Conservation (phyloP, 2,797 vertebrate species). For the Trematomus bernacchii region DNA sequence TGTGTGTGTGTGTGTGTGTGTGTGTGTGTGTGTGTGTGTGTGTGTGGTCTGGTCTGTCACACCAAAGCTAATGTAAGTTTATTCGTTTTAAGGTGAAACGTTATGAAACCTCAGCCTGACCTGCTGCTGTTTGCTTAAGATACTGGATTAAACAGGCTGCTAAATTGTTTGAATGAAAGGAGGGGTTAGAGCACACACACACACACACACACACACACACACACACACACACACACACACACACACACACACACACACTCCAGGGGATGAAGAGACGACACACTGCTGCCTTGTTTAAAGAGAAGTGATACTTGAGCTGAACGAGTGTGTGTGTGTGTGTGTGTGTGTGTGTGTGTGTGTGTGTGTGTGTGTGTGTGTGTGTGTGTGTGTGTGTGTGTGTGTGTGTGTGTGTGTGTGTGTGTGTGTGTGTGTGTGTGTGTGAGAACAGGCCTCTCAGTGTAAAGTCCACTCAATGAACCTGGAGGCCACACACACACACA, state of each 20-base stretch:
- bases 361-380: slow-evolving; percentile 47
- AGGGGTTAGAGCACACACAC: slow-evolving; percentile 38
- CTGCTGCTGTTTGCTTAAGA: slow-evolving; percentile 11
- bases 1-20: too few relatives aligned
- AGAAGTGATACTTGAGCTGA: slow-evolving; percentile 65
- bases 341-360: slow-evolving; percentile 46
- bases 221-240: slow-evolving; percentile 24
- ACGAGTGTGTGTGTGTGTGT: slow-evolving; percentile 39
- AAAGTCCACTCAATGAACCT: slow-evolving; percentile 46
- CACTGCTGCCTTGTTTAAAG: slow-evolving; percentile 67
- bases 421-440: slow-evolving; percentile 33
- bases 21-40: too few relatives aligned
- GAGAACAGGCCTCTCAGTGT: slow-evolving; percentile 56
- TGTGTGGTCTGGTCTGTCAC: neutral
- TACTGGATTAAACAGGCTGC: slow-evolving; percentile 58
- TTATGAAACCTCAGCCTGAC: neutral
- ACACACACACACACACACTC: slow-evolving; percentile 18
- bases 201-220: slow-evolving; percentile 22
- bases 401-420: slow-evolving; percentile 44
- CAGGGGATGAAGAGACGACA: slow-evolving; percentile 15
- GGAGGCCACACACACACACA: too few relatives aligned
- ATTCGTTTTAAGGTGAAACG: neutral
- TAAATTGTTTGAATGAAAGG: slow-evolving; percentile 65
- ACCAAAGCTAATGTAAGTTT: neutral
- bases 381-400: slow-evolving; percentile 44